A percentile compares a stretch with the other conserved stretches of the same genome.
phyloP scores from a whole-genome alignment of 2,797 vertebrate genomes.

The Gambusia yucatana region DNA sequence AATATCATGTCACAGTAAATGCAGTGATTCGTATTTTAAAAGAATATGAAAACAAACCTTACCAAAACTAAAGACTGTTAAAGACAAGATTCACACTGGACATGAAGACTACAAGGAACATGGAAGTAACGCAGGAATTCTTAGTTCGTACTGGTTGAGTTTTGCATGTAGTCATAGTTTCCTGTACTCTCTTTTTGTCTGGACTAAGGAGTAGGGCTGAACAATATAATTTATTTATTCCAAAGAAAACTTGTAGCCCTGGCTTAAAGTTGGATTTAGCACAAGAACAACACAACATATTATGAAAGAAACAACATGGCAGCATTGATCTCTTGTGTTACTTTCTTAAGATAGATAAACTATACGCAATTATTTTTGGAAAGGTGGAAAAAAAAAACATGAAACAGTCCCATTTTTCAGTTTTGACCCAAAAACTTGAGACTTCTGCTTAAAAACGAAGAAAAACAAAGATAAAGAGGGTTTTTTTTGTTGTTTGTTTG shows the following conservation, averaged over 20 bases:
- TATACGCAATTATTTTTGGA: not conserved
- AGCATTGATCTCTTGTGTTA: not conserved
- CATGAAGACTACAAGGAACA: no score
- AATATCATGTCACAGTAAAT: no score
- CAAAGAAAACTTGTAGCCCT: not conserved
- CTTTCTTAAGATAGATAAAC: not conserved
- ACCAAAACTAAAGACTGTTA: no score
- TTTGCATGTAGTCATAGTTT: not conserved
- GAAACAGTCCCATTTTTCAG: no score
- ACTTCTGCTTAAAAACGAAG: not conserved
- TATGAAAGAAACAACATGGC: not conserved
- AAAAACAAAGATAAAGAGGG: not conserved
- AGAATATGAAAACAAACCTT: no score
- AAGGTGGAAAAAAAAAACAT: not conserved
- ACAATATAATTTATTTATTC: not conserved
- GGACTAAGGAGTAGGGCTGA: not conserved
- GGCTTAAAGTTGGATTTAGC: not conserved
- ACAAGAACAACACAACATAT: not conserved
- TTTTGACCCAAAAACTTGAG: no score
- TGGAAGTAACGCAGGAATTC: not conserved
- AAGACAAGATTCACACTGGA: no score
- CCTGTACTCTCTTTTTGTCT: not conserved
- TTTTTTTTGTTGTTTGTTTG: no score
- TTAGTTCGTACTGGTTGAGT: not conserved
- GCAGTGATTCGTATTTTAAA: no score